A percentile compares a stretch with the other conserved stretches of the same genome.
Conservation (phyloP, 2,797 vertebrate species). For the Iguana delicatissima region DNA sequence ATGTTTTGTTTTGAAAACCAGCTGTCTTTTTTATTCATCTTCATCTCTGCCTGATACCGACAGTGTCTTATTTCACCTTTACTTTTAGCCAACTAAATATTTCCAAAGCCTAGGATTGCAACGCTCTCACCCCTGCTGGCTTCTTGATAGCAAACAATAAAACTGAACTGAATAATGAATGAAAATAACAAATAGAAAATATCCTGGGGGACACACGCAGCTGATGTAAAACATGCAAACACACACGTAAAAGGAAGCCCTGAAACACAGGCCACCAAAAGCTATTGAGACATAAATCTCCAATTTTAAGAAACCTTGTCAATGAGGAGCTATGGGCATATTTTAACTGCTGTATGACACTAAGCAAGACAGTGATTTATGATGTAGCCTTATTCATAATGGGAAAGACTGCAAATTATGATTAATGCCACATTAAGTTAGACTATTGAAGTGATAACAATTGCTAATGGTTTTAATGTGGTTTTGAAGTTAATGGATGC, state of each 20-base stretch:
- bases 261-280: not conserved
- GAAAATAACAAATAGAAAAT: slow-evolving; percentile 25
- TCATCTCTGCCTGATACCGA: slow-evolving; percentile 55
- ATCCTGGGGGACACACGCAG: not conserved
- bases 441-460: not conserved
- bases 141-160: not conserved
- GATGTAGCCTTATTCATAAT: not conserved
- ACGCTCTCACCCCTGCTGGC: slow-evolving; percentile 23
- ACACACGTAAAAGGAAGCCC: not conserved
- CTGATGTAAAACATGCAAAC: not conserved
- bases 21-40: slow-evolving; percentile 76
- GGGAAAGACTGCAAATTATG: not conserved
- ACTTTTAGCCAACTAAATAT: slow-evolving; percentile 34
- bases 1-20: slow-evolving; percentile 76
- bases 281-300: not conserved
- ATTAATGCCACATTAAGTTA: not conserved
- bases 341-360: not conserved
- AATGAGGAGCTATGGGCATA: not conserved
- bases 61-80: slow-evolving; percentile 68
- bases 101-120: slow-evolving; percentile 28
- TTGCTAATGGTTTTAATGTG: not conserved
- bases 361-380: slow-evolving; percentile 17
- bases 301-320: not conserved
- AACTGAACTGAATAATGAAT: not conserved
- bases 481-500: not conserved